These are phyloP conservation scores for Rhagologus leucostigma DNA, from an alignment of 2,113 vertebrate genomes.

Conservation along the genomic window DNA sequence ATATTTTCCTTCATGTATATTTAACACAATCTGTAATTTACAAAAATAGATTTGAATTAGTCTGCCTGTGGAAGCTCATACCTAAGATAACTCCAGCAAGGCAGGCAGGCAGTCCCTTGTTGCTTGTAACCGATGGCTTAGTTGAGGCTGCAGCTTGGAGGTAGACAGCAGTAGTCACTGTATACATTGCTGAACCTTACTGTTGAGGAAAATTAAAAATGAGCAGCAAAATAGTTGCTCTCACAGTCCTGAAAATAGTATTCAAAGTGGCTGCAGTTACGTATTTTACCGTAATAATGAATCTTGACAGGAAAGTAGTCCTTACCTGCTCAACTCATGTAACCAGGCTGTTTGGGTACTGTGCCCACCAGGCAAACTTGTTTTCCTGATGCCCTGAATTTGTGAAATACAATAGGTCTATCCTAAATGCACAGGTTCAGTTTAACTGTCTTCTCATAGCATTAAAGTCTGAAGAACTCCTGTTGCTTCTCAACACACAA, in stretches of 20 bases:
- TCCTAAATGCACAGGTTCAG: not conserved
- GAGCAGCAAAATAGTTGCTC: not conserved
- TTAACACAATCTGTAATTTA: slow-evolving; percentile 39
- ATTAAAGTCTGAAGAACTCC: not conserved
- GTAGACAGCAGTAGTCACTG: not conserved
- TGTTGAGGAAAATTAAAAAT: not conserved
- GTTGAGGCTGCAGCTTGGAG: not conserved
- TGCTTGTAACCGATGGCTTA: not conserved
- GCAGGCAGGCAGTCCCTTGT: not conserved
- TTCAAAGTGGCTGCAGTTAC: not conserved
- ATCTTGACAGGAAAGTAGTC: not conserved
- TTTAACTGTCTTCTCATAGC: not conserved
- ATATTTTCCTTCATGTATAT: slow-evolving; percentile 23
- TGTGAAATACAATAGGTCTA: not conserved
- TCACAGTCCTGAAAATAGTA: not conserved
- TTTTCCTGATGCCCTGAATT: not conserved
- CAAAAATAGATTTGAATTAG: slow-evolving; percentile 16
- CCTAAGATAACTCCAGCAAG: not conserved
- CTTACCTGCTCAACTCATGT: not conserved
- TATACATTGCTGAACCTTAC: not conserved
- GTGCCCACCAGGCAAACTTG: not conserved
- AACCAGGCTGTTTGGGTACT: not conserved
- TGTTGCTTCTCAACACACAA: not conserved
- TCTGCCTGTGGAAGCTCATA: not conserved
- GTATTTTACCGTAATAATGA: not conserved